Conservation (phyloP, 2,113 vertebrate genomes). For the Rhinopithecus roxellana region DNA sequence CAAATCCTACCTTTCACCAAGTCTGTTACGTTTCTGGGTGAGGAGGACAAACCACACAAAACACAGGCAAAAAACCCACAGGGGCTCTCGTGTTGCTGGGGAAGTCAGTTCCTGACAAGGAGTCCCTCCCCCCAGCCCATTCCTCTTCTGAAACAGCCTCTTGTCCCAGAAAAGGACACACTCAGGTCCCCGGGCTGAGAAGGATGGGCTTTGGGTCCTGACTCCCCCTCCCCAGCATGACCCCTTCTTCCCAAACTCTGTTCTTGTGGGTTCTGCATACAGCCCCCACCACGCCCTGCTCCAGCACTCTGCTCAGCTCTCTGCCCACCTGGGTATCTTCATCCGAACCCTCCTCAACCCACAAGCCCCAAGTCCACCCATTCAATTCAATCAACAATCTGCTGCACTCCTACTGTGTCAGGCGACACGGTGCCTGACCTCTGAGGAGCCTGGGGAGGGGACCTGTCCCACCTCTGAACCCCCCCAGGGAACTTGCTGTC, state of each 20-base stretch:
- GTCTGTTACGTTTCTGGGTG: background rate
- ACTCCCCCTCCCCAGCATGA: background rate
- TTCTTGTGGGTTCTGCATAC: background rate
- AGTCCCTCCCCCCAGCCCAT: background rate
- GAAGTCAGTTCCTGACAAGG: background rate
- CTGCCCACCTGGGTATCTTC: background rate
- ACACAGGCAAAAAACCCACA: too few relatives aligned
- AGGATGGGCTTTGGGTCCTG: background rate
- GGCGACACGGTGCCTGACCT: background rate
- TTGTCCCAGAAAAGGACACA: background rate
- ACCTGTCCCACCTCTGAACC: background rate
- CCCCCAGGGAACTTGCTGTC: background rate
- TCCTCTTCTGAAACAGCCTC: background rate
- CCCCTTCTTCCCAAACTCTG: background rate
- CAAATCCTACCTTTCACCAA: background rate
- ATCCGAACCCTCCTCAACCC: background rate
- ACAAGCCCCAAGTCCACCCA: too few relatives aligned
- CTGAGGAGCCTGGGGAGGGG: background rate
- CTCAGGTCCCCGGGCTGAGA: background rate
- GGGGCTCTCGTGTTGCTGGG: background rate
- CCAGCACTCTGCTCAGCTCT: background rate
- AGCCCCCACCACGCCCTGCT: too few relatives aligned
- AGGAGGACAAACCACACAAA: background rate
- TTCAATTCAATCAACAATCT: fast-evolving
- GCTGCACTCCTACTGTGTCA: background rate